These are phyloP conservation scores for Lumbricus terrestris DNA, from an alignment of 2,888 invertebrate genomes.

Conservation along the genomic window DNA sequence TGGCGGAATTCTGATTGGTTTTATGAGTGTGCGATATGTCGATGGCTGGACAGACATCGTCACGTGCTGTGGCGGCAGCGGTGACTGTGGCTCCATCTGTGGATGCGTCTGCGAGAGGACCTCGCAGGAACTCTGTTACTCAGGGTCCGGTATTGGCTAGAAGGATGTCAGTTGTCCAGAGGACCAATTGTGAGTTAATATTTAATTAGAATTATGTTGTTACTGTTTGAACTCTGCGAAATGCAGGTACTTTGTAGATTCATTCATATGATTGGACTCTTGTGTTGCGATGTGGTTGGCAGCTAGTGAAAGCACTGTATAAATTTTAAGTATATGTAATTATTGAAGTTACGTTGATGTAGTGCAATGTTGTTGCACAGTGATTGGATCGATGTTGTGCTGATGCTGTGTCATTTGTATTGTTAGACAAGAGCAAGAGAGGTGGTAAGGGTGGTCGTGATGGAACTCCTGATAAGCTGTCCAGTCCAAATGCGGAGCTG, in stretches of 20 bases:
- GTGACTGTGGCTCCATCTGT: no score
- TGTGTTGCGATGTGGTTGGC: no score
- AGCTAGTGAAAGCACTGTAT: no score
- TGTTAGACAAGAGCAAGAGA: slow-evolving; percentile 44
- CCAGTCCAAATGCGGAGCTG: slow-evolving; percentile 50
- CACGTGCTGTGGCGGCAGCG: no score
- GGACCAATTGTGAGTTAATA: neutral
- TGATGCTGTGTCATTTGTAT: neutral
- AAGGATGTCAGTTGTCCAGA: neutral
- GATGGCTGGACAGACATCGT: neutral
- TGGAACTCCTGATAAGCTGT: slow-evolving; percentile 55
- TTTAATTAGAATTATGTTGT: no score
- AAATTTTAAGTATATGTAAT: no score
- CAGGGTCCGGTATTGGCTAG: neutral
- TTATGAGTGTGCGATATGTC: neutral
- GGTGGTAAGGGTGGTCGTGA: slow-evolving; percentile 42
- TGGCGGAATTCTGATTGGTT: neutral
- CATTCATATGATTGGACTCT: no score
- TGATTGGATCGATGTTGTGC: neutral
- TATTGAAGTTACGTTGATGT: neutral
- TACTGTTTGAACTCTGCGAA: no score
- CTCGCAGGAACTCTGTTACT: neutral
- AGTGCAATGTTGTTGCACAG: neutral
- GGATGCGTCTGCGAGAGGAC: neutral
- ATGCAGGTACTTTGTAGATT: no score